Conservation (phyloP, 2,113 vertebrate genomes). For the Eleginops maclovinus region DNA sequence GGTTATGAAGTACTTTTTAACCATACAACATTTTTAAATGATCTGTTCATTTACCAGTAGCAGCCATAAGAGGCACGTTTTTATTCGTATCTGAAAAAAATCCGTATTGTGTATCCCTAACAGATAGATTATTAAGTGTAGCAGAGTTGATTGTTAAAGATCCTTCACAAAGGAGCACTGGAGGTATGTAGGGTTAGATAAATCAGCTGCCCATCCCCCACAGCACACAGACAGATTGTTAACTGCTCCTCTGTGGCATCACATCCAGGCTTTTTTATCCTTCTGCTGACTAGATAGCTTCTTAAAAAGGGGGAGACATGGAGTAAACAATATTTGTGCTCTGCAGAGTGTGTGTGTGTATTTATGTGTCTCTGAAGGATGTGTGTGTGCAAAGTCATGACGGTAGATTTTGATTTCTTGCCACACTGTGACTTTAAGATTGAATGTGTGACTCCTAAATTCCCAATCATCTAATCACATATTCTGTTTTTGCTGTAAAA, state of each 20-base stretch:
- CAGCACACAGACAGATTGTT: slow-evolving; percentile 5
- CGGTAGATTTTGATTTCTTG: slow-evolving; percentile 17
- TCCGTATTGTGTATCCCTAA: no score
- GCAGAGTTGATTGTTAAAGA: background rate
- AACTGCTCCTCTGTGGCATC: slow-evolving; percentile 25
- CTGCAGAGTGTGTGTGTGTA: slow-evolving; percentile 7
- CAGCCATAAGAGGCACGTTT: no score
- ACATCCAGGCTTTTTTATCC: background rate
- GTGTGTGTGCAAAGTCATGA: background rate
- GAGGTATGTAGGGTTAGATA: slow-evolving; percentile 35
- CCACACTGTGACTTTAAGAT: background rate
- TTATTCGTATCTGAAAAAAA: no score
- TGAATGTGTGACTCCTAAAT: background rate
- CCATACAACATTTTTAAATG: no score
- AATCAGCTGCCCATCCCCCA: slow-evolving; percentile 49
- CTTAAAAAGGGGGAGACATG: background rate
- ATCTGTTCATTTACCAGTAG: no score
- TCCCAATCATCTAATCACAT: slow-evolving; percentile 22
- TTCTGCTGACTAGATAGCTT: slow-evolving; percentile 20
- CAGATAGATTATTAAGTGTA: background rate
- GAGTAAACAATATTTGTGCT: background rate
- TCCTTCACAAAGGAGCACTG: slow-evolving; percentile 3
- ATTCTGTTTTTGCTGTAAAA: background rate
- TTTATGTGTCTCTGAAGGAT: slow-evolving; percentile 14
- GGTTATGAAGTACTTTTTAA: no score